Evolutionary conservation across 1,140 invertebrate genomes (phyloP), one percentile per base, ranked within the genome.

Genomic region (Drosophila carrolli): DNA sequence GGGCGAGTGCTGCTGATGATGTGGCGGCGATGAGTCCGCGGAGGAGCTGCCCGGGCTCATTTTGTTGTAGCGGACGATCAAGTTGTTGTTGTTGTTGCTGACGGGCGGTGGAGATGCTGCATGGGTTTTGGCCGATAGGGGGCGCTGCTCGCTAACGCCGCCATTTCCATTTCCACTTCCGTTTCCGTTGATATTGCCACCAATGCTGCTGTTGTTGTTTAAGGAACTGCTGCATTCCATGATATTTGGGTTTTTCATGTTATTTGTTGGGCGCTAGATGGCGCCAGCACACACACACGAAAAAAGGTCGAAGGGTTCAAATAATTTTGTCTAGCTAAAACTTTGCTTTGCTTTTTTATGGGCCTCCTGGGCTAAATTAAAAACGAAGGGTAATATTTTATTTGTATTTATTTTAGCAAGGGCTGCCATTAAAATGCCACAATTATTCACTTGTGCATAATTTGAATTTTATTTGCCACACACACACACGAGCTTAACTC

Each of bases 361-460:
- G 59, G 73, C 85, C 84, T 84, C 84, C 71, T 78, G 84, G 85
- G 84, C 83, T 84, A 68, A 70, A 88, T 88, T 88, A 89, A 88
- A 85, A 88, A 75, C 55, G 50, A 77, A 66, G 61, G 65, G 51
- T 65, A 80, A 74, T 83, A 73, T 68, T 62, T 59, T 65, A 59
- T 63, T 74, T 71, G 23, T 27, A 56, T 41, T 43, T 70, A 56
- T 70, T 71, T 75, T 67, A 38, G 62, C 65, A 41, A 57, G 61
- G 62, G 62, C 71, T 75, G 75, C 75, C 77, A 71, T 85, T 85
- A 72, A 75, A 78, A 81, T 67, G 66, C 83, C 83, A 80, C 84
- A 89, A 88, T 88, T 88, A 88, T 88, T 88, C 83, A 88, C 83
- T 88, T 89, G 83, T 88, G 83, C 76, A 83, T 88, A 89, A 88